Conservation (phyloP, 2,888 invertebrate species). For the Catonia carolina region DNA sequence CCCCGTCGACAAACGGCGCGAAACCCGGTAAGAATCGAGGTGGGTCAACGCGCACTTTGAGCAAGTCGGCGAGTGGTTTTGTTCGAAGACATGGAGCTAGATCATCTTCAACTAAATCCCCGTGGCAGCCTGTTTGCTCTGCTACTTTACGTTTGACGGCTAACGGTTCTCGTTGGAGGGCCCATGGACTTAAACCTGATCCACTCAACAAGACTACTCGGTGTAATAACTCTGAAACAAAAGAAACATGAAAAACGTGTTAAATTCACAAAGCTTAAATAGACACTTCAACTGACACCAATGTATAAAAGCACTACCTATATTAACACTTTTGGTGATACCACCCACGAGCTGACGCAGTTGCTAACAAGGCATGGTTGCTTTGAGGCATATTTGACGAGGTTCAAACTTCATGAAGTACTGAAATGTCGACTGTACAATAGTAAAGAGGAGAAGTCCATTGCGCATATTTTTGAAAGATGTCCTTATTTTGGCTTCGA, state of each 20-base stretch:
- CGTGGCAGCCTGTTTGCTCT: slow-evolving; percentile 73
- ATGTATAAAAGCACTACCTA: neutral
- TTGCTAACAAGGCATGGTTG: no score
- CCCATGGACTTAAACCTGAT: slow-evolving; percentile 87
- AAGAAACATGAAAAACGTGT: neutral
- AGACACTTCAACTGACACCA: no score
- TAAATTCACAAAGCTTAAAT: no score
- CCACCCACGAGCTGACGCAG: no score
- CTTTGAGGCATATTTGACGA: no score
- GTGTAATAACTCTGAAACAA: slow-evolving; percentile 72
- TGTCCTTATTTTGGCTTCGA: no score
- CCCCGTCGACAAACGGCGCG: slow-evolving; percentile 92
- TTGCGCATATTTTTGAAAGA: no score
- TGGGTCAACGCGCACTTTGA: slow-evolving; percentile 67
- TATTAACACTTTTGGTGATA: neutral
- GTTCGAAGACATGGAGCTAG: slow-evolving; percentile 76
- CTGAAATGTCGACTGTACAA: no score
- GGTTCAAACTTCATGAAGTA: no score
- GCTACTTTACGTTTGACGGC: slow-evolving; percentile 74
- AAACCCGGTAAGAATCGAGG: slow-evolving; percentile 82
- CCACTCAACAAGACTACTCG: slow-evolving; percentile 84
- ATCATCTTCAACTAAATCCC: slow-evolving; percentile 73
- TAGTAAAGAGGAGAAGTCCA: no score
- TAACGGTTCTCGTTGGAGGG: slow-evolving; percentile 76
- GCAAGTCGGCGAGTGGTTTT: slow-evolving; percentile 65